Percentiles rank a stretch among this genome's conserved stretches.
Evolutionary conservation across 2,797 vertebrate species (phyloP).

Genomic region (Danio tinwini): DNA sequence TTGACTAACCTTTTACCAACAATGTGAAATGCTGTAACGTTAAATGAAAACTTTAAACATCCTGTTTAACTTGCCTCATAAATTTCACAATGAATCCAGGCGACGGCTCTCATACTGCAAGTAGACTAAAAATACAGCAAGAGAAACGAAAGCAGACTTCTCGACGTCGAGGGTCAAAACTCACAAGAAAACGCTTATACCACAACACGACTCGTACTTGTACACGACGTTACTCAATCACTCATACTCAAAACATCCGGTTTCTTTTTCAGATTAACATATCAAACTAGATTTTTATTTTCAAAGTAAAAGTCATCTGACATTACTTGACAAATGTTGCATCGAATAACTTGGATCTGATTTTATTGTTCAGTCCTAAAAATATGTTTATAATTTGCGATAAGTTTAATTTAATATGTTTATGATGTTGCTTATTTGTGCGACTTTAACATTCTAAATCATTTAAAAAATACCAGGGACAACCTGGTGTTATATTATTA

Average conservation of each 20-base stretch:
- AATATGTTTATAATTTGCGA: background rate
- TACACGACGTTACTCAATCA: too few relatives aligned
- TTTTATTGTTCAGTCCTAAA: background rate
- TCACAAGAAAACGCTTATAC: too few relatives aligned
- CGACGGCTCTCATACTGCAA: background rate
- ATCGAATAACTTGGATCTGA: background rate
- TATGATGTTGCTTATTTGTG: background rate
- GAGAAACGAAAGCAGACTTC: background rate
- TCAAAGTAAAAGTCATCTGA: conserved; percentile 16
- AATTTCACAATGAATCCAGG: background rate
- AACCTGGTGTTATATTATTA: too few relatives aligned
- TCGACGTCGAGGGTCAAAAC: too few relatives aligned
- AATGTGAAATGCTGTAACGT: background rate
- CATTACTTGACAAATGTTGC: background rate
- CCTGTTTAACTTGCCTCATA: background rate
- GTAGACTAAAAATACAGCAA: background rate
- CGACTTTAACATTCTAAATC: background rate
- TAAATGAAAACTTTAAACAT: background rate
- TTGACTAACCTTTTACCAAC: background rate
- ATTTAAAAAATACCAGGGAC: background rate
- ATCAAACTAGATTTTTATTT: too few relatives aligned
- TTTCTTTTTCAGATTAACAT: too few relatives aligned
- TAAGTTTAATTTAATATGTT: background rate
- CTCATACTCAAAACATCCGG: too few relatives aligned
- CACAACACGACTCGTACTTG: too few relatives aligned